phyloP scores from a whole-genome alignment of 2,888 invertebrate genomes.

The Drosophila suboccidentalis region DNA sequence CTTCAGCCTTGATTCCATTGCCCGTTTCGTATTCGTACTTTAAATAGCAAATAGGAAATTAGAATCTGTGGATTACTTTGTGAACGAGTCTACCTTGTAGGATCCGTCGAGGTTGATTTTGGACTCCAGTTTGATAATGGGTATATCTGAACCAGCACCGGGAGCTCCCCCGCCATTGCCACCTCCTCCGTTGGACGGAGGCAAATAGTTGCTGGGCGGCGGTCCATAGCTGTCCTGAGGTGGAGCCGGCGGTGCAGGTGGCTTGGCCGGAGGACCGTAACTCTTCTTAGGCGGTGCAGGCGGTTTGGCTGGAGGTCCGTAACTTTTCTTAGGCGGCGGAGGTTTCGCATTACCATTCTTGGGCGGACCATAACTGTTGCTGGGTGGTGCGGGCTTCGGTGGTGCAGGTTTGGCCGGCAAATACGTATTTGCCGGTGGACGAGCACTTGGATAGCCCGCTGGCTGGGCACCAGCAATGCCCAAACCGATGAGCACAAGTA shows the following conservation, averaged over 20 bases:
- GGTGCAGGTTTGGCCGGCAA: constrained; percentile 46
- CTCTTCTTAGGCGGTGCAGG: constrained; percentile 45
- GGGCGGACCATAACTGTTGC: constrained; percentile 49
- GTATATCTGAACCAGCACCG: constrained; percentile 76
- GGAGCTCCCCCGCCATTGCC: constrained; percentile 50
- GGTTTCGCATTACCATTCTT: constrained; percentile 40
- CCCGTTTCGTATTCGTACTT: constrained; percentile 91
- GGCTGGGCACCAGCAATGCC: constrained; percentile 54
- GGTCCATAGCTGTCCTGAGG: constrained; percentile 51
- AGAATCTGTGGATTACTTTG: background rate
- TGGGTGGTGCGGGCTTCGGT: constrained; percentile 32
- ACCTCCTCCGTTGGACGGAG: constrained; percentile 57
- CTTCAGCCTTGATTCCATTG: constrained; percentile 90
- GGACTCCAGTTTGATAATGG: constrained; percentile 83
- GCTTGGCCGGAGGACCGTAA: constrained; percentile 54
- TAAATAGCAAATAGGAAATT: background rate
- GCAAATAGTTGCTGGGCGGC: constrained; percentile 62
- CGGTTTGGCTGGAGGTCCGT: constrained; percentile 50
- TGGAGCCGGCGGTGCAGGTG: constrained; percentile 41
- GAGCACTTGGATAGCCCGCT: constrained; percentile 74
- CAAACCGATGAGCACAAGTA: constrained; percentile 27
- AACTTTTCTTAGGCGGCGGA: constrained; percentile 48
- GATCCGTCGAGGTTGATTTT: constrained; percentile 84
- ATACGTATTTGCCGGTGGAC: constrained; percentile 54
- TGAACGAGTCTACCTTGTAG: constrained; percentile 73